These are phyloP conservation scores for Agrilus cyanescens DNA, from an alignment of 2,888 invertebrate genomes.

Conservation along the genomic window DNA sequence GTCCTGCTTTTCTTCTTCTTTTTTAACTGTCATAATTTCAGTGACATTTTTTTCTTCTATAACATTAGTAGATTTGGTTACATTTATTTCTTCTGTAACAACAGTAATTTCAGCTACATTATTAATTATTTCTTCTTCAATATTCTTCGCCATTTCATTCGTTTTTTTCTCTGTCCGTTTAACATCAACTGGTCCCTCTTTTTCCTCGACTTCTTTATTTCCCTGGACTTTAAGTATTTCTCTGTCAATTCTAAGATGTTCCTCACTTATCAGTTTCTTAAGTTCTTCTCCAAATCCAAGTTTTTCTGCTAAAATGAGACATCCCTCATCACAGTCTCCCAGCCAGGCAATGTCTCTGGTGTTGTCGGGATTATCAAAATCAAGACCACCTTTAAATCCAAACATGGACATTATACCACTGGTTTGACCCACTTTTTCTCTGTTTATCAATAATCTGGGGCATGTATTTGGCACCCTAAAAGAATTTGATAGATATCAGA, in stretches of 20 bases:
- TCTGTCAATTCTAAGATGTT: conserved; percentile 9
- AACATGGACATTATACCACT: conserved; percentile 29
- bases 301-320: conserved; percentile 57
- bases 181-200: background rate
- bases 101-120: background rate
- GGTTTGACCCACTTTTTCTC: conserved; percentile 56
- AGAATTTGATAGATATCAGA: conserved; percentile 5
- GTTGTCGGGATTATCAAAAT: conserved; percentile 52
- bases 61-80: background rate
- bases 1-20: background rate
- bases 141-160: too few species aligned
- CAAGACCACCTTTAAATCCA: conserved; percentile 47
- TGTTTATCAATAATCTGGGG: conserved; percentile 78
- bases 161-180: background rate
- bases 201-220: background rate
- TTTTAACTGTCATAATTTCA: background rate
- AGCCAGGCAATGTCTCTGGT: conserved; percentile 67
- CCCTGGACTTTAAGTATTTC: conserved; percentile 14
- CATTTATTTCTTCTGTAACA: background rate
- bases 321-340: conserved; percentile 76
- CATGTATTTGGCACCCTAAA: conserved; percentile 54
- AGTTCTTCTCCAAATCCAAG: conserved; percentile 59
- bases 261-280: conserved; percentile 14
- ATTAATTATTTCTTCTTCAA: too few species aligned
- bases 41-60: background rate